Conservation (phyloP, 1,140 invertebrate genomes). For the Delia radicum region DNA sequence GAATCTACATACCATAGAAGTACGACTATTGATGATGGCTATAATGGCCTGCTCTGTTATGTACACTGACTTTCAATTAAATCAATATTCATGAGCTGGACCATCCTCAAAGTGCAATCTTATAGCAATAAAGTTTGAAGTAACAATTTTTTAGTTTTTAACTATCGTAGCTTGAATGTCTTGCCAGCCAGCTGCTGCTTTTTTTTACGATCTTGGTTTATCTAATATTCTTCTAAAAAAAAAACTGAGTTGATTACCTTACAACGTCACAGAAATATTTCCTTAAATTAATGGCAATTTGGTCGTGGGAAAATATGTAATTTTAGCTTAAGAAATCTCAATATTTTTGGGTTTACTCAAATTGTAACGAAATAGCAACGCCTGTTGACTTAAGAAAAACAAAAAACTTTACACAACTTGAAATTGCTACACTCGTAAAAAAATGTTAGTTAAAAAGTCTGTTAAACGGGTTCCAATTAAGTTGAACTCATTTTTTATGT, state of each 20-base stretch:
- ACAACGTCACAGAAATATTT: neutral
- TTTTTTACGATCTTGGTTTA: neutral
- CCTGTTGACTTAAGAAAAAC: too few species aligned
- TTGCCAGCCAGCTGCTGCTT: neutral
- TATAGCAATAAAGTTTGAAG: neutral
- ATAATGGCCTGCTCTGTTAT: neutral
- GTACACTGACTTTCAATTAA: neutral
- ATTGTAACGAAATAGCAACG: neutral
- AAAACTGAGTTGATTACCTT: neutral
- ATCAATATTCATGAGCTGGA: constrained; percentile 4
- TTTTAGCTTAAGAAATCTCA: neutral
- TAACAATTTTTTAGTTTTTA: neutral
- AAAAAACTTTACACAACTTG: too few species aligned
- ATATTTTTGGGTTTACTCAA: neutral
- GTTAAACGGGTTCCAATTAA: too few species aligned
- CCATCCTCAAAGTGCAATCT: constrained; percentile 1
- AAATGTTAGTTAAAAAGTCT: too few species aligned
- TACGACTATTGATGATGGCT: neutral
- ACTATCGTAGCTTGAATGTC: neutral
- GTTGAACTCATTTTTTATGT: too few species aligned
- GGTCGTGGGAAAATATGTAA: neutral
- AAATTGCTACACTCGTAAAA: too few species aligned
- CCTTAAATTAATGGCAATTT: neutral
- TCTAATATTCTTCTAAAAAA: neutral
- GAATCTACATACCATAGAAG: neutral